Conservation (phyloP, 1,140 invertebrate genomes). For the Drosophila trapezifrons region DNA sequence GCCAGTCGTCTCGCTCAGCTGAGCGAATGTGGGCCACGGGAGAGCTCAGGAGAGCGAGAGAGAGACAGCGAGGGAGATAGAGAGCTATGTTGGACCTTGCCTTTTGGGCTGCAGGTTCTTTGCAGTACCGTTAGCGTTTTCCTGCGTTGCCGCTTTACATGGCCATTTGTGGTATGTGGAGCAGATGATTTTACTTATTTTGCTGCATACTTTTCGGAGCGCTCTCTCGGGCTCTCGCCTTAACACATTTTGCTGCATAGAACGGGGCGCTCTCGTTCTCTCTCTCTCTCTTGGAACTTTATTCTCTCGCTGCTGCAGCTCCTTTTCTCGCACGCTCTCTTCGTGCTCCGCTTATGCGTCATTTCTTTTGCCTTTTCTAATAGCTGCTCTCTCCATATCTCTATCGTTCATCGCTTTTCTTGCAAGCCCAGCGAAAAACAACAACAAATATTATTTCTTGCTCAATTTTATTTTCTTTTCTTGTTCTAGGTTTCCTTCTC, state of each 20-base stretch:
- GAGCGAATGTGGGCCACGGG: conserved; percentile 68
- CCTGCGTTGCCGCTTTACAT: conserved; percentile 66
- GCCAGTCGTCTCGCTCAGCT: conserved; percentile 41
- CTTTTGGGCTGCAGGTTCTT: conserved; percentile 72
- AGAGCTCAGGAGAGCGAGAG: conserved; percentile 4
- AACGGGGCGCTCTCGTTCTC: conserved; percentile 9
- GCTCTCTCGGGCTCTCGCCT: conserved; percentile 11
- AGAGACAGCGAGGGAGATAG: conserved; percentile 3
- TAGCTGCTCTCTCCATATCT: conserved; percentile 13
- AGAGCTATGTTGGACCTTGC: conserved; percentile 8
- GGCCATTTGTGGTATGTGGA: conserved; percentile 64
- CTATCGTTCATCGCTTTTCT: conserved; percentile 49
- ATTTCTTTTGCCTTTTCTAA: conserved; percentile 39
- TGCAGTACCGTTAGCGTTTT: conserved; percentile 72
- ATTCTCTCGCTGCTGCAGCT: conserved; percentile 38
- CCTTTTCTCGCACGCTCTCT: conserved; percentile 12
- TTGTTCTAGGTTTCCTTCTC: conserved; percentile 23
- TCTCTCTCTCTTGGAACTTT: background rate
- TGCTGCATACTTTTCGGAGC: conserved; percentile 58
- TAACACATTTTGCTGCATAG: conserved; percentile 52
- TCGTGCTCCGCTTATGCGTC: conserved; percentile 38
- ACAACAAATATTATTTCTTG: conserved; percentile 58
- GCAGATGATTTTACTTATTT: conserved; percentile 34
- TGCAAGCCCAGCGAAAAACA: conserved; percentile 51
- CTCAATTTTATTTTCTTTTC: conserved; percentile 53